phyloP scores from a whole-genome alignment of 2,113 vertebrate genomes.

The Callaeas wilsoni region DNA sequence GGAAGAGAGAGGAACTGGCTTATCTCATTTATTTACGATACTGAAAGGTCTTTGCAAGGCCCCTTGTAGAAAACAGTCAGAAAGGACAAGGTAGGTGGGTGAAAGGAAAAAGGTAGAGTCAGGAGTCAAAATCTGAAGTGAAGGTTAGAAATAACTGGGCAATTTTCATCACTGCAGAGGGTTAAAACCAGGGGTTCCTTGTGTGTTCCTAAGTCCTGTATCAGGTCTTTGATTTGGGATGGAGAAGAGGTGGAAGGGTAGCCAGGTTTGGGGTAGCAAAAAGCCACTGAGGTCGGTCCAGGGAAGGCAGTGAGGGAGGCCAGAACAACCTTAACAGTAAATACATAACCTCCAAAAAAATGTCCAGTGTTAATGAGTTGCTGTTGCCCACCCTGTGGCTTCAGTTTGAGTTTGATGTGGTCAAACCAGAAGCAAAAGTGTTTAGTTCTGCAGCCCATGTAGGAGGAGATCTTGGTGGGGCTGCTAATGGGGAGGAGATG shows the following conservation, averaged over 20 bases:
- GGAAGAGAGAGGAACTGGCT: conserved; percentile 3
- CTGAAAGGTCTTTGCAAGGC: conserved; percentile 12
- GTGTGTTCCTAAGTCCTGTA: neutral
- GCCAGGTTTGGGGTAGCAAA: neutral
- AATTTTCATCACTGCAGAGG: neutral
- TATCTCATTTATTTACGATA: conserved; percentile 44
- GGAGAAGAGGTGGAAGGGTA: neutral
- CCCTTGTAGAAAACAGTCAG: neutral
- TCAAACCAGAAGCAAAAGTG: neutral
- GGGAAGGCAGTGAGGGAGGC: neutral
- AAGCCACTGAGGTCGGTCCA: neutral
- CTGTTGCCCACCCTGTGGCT: neutral
- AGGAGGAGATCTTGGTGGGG: neutral
- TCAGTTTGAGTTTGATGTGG: neutral
- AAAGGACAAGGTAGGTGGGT: neutral
- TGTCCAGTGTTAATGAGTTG: neutral
- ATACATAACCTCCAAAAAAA: neutral
- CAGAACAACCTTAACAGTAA: neutral
- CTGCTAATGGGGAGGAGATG: neutral
- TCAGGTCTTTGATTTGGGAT: neutral
- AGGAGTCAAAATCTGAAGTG: neutral
- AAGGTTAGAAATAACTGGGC: neutral
- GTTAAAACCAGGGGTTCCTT: neutral
- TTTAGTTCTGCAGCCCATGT: neutral
- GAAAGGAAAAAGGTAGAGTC: neutral